Evolutionary conservation across 2,888 invertebrate genomes (phyloP), one percentile per base, ranked within the genome.

Genomic region (Prosapia bicincta): DNA sequence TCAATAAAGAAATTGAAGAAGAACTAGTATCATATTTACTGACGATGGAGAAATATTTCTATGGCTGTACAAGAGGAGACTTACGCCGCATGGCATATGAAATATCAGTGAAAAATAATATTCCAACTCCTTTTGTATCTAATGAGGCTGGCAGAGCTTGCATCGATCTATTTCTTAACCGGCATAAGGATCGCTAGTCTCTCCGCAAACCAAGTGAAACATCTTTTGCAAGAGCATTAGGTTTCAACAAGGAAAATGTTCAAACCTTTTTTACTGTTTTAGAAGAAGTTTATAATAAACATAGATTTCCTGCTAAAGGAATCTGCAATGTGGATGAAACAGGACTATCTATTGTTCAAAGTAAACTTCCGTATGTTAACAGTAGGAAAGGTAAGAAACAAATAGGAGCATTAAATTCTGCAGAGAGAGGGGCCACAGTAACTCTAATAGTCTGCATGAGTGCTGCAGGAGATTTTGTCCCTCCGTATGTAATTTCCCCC

Each of bases 101-200:
- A 23, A n/a, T 79, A 32, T 72, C 75, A 28, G 54, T 75, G 15
- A 32, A 66, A 71, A 79, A 79, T 71, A 6, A 38, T 6, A 38
- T 38, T 7, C 2, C 9, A 38, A 13, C 38, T 13, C 2, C 13
- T 10, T 38, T 13, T 2, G 15, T 13, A 38, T 13, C 10, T 2
- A 38, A 28, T 28, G 38, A 38, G 10, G 10, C 10, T 7, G 3
- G 38, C 2, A 38, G 38, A 13, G 9, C 38, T 38, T 38, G 38
- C 13, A 15, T 38, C 1, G 38, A 38, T 7, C 7, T 38, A 13
- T 38, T 38, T 13, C 13, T 38, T 2, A 13, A 13, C 10, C 38
- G 38, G 7, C 10, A 38, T 38, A 38, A 38, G 13, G 38, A 10
- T 38, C 1, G 13, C 2, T 13, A 13, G 38, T 38, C 38, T 13